phyloP scores from a whole-genome alignment of 2,888 invertebrate species.

The Tachystola acroxantha region DNA sequence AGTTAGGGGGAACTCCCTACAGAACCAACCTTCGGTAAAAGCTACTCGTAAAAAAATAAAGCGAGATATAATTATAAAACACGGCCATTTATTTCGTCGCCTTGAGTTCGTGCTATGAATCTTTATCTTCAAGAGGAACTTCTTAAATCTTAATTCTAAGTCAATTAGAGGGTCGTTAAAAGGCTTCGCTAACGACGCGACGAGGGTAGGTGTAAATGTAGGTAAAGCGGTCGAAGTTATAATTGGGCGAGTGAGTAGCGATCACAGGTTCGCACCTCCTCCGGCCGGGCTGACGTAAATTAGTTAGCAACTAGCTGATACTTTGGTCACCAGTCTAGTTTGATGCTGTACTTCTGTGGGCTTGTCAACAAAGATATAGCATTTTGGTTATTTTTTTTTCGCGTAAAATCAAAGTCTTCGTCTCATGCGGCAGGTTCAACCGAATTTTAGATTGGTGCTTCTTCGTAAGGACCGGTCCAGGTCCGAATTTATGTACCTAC shows the following conservation, averaged over 20 bases:
- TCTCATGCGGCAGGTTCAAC: too few species aligned
- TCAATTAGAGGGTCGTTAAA: slow-evolving; percentile 13
- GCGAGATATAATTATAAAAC: too few species aligned
- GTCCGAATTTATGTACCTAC: too few species aligned
- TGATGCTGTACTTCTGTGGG: not conserved
- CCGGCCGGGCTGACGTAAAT: slow-evolving; percentile 43
- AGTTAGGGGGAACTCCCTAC: too few species aligned
- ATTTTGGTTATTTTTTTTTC: too few species aligned
- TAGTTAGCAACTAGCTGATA: slow-evolving; percentile 63
- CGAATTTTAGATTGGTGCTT: too few species aligned
- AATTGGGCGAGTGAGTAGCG: slow-evolving; percentile 58
- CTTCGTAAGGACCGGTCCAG: too few species aligned
- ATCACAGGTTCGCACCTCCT: slow-evolving; percentile 44
- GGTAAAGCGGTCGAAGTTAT: slow-evolving; percentile 42
- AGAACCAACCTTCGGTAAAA: too few species aligned
- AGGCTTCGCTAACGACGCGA: slow-evolving; percentile 15
- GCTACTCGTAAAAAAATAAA: too few species aligned
- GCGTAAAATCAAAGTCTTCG: too few species aligned
- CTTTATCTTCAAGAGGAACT: slow-evolving; percentile 1
- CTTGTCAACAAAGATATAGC: too few species aligned
- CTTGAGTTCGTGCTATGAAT: not conserved
- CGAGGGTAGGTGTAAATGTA: slow-evolving; percentile 12
- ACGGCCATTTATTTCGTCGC: not conserved
- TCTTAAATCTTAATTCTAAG: slow-evolving; percentile 13
- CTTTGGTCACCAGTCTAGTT: slow-evolving; percentile 46